Conservation (phyloP, 64 coral and sea anemone genomes). For the Stylophora pistillata region DNA sequence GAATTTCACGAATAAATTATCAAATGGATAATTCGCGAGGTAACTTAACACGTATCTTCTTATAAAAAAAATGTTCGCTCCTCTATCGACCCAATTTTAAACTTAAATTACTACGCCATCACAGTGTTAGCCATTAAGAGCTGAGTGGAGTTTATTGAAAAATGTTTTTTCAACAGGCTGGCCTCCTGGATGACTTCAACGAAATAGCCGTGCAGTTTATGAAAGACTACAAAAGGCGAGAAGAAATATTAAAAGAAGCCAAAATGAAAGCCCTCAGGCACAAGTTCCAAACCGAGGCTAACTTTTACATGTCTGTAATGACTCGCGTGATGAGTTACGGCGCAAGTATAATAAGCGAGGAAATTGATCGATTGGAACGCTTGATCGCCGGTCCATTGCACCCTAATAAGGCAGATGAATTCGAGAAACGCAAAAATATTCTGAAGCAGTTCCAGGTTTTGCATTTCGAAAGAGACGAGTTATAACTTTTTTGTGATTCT, state of each 20-base stretch:
- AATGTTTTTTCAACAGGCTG: conserved; percentile 60
- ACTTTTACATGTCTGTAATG: conserved; percentile 84
- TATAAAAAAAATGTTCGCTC: too few relatives aligned
- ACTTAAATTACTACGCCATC: too few relatives aligned
- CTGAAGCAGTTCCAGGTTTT: conserved; percentile 81
- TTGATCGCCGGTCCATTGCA: conserved; percentile 80
- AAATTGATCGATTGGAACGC: conserved; percentile 91
- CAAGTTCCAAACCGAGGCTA: conserved; percentile 53
- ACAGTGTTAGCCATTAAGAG: neutral
- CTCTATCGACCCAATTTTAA: too few relatives aligned
- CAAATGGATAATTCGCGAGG: too few relatives aligned
- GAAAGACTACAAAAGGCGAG: conserved; percentile 68
- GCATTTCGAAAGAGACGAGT: conserved; percentile 94
- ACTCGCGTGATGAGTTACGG: conserved; percentile 65
- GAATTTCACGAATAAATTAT: too few relatives aligned
- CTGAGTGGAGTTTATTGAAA: neutral
- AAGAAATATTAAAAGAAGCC: conserved; percentile 61
- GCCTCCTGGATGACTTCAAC: conserved; percentile 84
- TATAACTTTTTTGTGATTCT: conserved; percentile 12
- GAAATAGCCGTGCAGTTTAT: conserved; percentile 77
- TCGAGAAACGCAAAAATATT: conserved; percentile 92
- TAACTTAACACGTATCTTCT: too few relatives aligned
- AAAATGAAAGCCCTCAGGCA: conserved; percentile 44
- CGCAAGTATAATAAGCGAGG: conserved; percentile 50
- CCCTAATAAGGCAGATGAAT: conserved; percentile 83